Conservation (phyloP, 2,113 vertebrate species). For the Panthera leo region DNA sequence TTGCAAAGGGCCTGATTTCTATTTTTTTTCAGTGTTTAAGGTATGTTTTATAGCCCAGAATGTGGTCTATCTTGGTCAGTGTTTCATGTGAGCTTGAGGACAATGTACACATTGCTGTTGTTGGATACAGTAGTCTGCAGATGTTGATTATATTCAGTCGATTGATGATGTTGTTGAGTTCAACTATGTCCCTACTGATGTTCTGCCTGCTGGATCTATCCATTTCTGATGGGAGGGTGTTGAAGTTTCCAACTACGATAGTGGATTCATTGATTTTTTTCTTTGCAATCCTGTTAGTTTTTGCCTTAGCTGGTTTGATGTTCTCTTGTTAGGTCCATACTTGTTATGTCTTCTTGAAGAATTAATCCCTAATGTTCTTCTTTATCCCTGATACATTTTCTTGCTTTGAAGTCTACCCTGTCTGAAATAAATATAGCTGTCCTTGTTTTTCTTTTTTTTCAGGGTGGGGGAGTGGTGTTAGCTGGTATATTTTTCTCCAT, state of each 20-base stretch:
- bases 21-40: neutral
- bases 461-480: neutral
- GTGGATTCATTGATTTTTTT: neutral
- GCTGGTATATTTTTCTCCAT: neutral
- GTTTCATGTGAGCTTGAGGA: neutral
- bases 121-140: neutral
- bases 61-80: neutral
- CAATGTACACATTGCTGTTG: neutral
- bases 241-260: neutral
- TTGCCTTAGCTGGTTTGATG: neutral
- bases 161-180: neutral
- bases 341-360: neutral
- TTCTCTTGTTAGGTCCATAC: neutral
- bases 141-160: neutral
- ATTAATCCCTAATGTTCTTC: neutral
- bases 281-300: neutral
- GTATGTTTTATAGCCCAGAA: neutral
- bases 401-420: neutral
- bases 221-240: neutral
- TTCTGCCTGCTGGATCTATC: neutral
- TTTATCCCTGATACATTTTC: neutral
- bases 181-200: neutral
- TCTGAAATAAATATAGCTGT: neutral
- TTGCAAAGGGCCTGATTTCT: too few species aligned
- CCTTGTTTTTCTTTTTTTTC: neutral